Conservation (phyloP, 2,888 invertebrate species). For the Hypselothyrea guttata region DNA sequence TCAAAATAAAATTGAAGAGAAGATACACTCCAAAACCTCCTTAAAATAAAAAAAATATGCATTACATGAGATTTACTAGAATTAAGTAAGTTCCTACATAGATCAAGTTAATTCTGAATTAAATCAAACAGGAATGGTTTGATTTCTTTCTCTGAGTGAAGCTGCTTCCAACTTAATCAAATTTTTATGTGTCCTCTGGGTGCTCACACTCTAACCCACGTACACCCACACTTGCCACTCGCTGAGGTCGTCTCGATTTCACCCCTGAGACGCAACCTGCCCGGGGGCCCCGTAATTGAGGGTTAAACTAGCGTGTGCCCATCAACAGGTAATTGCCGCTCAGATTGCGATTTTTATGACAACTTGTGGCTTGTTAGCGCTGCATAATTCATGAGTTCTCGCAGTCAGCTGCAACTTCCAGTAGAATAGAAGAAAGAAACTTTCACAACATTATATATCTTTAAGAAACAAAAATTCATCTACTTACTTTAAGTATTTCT, state of each 20-base stretch:
- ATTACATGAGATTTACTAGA: too few species aligned
- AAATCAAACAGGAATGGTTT: too few species aligned
- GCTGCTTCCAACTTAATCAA: constrained; percentile 62
- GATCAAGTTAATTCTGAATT: too few species aligned
- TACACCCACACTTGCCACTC: constrained; percentile 8
- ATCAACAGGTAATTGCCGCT: constrained; percentile 79
- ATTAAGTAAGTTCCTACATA: too few species aligned
- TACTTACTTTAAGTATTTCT: too few species aligned
- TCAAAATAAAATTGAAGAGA: too few species aligned
- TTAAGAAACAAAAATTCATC: too few species aligned
- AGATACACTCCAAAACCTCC: too few species aligned
- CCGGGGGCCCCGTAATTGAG: constrained; percentile 59
- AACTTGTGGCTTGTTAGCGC: constrained; percentile 70
- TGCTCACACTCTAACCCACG: constrained; percentile 32
- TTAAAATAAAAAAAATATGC: too few species aligned
- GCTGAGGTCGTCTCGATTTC: constrained; percentile 60
- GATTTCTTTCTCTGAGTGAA: too few species aligned
- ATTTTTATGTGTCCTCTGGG: constrained; percentile 77
- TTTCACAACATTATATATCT: constrained; percentile 1
- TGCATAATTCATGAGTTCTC: constrained; percentile 65
- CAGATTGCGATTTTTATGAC: constrained; percentile 72
- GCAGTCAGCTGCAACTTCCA: neutral
- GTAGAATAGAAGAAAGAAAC: neutral
- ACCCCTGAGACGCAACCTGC: constrained; percentile 53
- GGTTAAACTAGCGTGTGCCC: constrained; percentile 68